Percentiles rank a stretch among this genome's conserved stretches.
Conservation (phyloP, 2,797 vertebrate species). For the Huso huso region DNA sequence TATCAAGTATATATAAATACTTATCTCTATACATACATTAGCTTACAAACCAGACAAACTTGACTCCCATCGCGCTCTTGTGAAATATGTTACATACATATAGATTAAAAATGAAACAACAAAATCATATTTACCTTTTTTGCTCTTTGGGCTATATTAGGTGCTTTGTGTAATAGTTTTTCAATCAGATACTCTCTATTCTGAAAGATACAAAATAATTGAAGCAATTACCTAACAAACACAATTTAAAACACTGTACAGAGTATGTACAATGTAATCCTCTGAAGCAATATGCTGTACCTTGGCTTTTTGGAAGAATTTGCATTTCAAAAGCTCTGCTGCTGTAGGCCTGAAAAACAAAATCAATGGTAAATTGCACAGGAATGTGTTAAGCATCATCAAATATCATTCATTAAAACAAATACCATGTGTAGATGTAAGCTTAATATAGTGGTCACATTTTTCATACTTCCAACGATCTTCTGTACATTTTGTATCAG, state of each 20-base stretch:
- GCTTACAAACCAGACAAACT: too few species aligned
- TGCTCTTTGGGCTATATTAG: slow-evolving; percentile 91
- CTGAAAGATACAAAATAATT: slow-evolving; percentile 60
- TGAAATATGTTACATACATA: too few species aligned
- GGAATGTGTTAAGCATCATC: not conserved
- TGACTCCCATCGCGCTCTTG: too few species aligned
- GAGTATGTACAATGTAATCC: slow-evolving; percentile 23
- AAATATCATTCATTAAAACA: not conserved
- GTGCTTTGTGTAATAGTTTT: slow-evolving; percentile 84
- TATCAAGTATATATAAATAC: too few species aligned
- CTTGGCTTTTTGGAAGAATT: slow-evolving; percentile 99
- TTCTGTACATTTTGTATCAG: too few species aligned
- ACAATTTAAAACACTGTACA: slow-evolving; percentile 7
- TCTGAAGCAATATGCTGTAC: slow-evolving; percentile 54
- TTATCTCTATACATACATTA: too few species aligned
- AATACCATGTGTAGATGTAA: not conserved
- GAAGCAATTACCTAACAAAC: slow-evolving; percentile 11
- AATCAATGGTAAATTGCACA: not conserved
- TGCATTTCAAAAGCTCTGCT: slow-evolving; percentile 98
- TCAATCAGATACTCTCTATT: slow-evolving; percentile 94
- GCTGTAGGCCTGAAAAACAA: slow-evolving; percentile 83
- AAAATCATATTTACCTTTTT: slow-evolving; percentile 74
- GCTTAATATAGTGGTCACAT: too few species aligned
- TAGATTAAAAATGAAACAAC: not conserved
- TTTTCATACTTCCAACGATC: too few species aligned